Conservation (phyloP, 2,888 invertebrate species). For the Plutella xylostella region DNA sequence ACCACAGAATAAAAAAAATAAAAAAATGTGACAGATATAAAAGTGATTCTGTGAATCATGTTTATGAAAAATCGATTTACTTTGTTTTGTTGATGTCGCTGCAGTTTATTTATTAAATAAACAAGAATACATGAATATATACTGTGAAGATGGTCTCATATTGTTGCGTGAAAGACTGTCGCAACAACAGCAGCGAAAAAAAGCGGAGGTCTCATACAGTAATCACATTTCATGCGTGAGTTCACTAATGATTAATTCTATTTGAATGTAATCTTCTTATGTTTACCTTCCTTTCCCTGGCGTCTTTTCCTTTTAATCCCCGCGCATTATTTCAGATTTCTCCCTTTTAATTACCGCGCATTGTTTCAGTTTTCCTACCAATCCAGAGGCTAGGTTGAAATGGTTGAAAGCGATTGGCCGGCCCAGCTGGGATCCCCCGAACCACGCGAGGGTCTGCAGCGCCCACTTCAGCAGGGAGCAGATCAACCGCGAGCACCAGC, state of each 20-base stretch:
- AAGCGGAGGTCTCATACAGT: not conserved
- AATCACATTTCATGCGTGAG: slow-evolving; percentile 6
- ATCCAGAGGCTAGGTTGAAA: slow-evolving; percentile 19
- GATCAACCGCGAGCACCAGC: slow-evolving; percentile 22
- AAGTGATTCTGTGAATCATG: no score
- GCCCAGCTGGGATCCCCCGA: slow-evolving; percentile 26
- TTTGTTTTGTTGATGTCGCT: no score
- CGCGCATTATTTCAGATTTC: not conserved
- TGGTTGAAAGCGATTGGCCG: slow-evolving; percentile 31
- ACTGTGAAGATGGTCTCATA: slow-evolving; percentile 25
- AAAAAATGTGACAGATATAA: no score
- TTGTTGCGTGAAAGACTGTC: slow-evolving; percentile 29
- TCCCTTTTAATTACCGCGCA: not conserved
- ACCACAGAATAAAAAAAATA: no score
- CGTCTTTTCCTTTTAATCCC: not conserved
- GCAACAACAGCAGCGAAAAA: slow-evolving; percentile 22
- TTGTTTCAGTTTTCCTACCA: slow-evolving; percentile 4
- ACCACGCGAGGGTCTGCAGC: slow-evolving; percentile 25
- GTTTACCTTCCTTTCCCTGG: no score
- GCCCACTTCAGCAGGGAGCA: slow-evolving; percentile 25
- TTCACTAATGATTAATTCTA: not conserved
- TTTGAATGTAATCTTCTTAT: not conserved
- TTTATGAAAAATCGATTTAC: no score
- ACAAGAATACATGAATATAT: no score
- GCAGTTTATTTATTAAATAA: no score